phyloP scores from a whole-genome alignment of 2,113 vertebrate species.

The Macroglossus sobrinus region DNA sequence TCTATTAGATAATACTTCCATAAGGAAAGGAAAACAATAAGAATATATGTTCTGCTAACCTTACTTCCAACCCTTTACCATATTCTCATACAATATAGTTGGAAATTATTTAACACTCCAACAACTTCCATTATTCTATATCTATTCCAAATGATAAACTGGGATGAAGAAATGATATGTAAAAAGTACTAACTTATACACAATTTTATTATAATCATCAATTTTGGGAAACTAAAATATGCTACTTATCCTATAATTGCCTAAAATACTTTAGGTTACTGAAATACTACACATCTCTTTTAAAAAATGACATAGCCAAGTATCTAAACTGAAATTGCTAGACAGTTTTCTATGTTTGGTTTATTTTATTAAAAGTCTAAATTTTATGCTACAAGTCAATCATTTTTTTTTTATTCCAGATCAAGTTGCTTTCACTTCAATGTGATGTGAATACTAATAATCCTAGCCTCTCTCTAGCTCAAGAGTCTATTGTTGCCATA shows the following conservation, averaged over 20 bases:
- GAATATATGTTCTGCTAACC: not conserved
- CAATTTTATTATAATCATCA: not conserved
- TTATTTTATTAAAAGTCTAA: slow-evolving; percentile 32
- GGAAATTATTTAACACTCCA: not conserved
- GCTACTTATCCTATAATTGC: not conserved
- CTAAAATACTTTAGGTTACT: slow-evolving; percentile 17
- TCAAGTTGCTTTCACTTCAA: not conserved
- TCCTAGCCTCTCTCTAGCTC: not conserved
- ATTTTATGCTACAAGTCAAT: slow-evolving; percentile 35
- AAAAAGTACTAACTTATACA: not conserved
- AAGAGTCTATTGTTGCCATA: not conserved
- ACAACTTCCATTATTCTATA: not conserved
- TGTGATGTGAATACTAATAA: slow-evolving; percentile 13
- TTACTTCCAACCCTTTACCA: not conserved
- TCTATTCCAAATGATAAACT: not conserved
- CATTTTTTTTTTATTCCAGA: slow-evolving; percentile 39
- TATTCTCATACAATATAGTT: not conserved
- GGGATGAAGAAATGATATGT: not conserved
- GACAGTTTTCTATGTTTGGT: not conserved
- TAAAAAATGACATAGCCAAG: not conserved
- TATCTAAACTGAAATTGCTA: not conserved
- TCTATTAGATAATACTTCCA: not conserved
- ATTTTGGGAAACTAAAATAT: not conserved
- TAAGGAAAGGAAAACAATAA: not conserved
- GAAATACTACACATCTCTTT: not conserved